Base-by-base conservation (phyloP, 2,113 vertebrate genomes). In the Scomber japonicus region DNA sequence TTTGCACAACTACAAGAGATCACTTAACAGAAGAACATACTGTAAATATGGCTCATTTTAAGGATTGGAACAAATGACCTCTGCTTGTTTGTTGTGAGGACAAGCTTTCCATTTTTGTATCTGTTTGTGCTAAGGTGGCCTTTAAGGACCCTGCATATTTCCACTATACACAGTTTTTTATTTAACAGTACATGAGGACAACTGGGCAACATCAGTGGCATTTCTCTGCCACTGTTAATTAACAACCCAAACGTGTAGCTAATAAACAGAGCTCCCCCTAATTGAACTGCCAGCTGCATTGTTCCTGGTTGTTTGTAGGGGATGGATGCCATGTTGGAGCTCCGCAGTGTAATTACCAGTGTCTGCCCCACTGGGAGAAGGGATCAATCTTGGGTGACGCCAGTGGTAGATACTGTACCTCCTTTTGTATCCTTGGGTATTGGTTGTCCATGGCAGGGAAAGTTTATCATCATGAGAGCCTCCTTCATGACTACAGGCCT, bases 261-360 rank as follows among this genome's bases (percentile, higher is more conserved):
- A 83, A 86, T 89, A 75, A 84, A 82, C 67, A 74, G 65, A 60
- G 73, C 69, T 72, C 56, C 19, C 15, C 30, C 54, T 87, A 91
- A 92, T 89, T 90, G 73, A 89, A 84, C 83, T 83, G 85, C 81
- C 83, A 88, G 73, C 60, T 74, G 75, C 82, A 87, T 85, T 78
- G 44, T 88, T 81, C 24, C 63, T 51, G 35, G 71, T 88, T 82
- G 81, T 83, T 89, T 87, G 72, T 54, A n/a, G 82, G 70, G 71
- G 86, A 86, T 66, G 69, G 77, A 87, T 83, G 81, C 78, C 60
- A 69, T 71, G 81, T 77, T 86, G 84, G 71, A 7, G n/a, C 71
- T 73, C 61, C 45, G 61, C 73, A 51, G 73, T 86, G 83, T 88
- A 90, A 92, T 92, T 90, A 93, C 75, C 57, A 81, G 44, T 81